Evolutionary conservation across 2,797 vertebrate species (phyloP).

Genomic region (Sebastes variabilis): DNA sequence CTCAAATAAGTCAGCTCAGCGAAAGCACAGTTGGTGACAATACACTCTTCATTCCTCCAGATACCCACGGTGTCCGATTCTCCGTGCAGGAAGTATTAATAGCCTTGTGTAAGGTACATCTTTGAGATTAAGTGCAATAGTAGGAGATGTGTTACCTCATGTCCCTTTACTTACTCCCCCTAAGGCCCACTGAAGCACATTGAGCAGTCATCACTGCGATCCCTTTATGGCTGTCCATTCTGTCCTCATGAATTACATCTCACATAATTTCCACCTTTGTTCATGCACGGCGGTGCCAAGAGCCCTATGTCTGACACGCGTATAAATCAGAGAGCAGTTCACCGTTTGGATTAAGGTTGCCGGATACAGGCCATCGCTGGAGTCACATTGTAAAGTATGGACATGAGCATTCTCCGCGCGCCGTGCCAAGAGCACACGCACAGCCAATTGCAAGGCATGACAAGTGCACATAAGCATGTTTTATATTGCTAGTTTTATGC

Average conservation of each 20-base stretch:
- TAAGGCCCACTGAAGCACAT: constrained; percentile 45
- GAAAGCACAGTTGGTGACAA: background rate
- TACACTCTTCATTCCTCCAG: background rate
- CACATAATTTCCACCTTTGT: constrained; percentile 70
- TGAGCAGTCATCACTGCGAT: constrained; percentile 58
- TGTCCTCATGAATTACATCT: constrained; percentile 68
- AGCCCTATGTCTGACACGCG: constrained; percentile 52
- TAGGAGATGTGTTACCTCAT: constrained; percentile 51
- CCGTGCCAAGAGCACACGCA: constrained; percentile 33
- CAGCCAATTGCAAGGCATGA: constrained; percentile 30
- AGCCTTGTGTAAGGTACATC: constrained; percentile 16
- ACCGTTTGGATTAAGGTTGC: constrained; percentile 54
- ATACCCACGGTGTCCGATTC: background rate
- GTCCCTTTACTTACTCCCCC: constrained; percentile 56
- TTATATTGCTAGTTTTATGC: constrained; percentile 54
- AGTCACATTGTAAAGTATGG: constrained; percentile 46
- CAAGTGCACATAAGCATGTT: constrained; percentile 52
- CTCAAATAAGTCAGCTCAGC: constrained; percentile 3
- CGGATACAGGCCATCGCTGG: constrained; percentile 36
- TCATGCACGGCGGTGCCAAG: constrained; percentile 51
- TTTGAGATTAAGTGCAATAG: constrained; percentile 50
- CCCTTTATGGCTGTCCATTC: constrained; percentile 71
- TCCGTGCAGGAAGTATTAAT: constrained; percentile 12
- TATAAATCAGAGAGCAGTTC: constrained; percentile 65
- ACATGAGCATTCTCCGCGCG: constrained; percentile 10